Evolutionary conservation across 1,140 invertebrate genomes (phyloP), one percentile per base, ranked within the genome.

Genomic region (Varroa destructor): DNA sequence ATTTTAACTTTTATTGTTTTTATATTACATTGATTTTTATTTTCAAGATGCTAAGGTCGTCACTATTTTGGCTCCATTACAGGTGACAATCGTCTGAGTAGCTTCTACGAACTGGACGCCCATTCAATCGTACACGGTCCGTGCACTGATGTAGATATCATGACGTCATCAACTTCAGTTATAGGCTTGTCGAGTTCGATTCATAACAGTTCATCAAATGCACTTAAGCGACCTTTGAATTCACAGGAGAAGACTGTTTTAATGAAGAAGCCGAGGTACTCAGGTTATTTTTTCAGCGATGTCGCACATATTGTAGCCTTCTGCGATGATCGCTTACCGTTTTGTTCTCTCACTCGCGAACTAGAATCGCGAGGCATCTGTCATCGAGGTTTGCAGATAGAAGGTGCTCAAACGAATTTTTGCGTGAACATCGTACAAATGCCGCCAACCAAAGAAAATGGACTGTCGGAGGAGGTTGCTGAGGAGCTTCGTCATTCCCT

Each of bases 71-170:
- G 3, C 46, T 25, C 46, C 12, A 5, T 58, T 58, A 42, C 61
- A 67, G 61, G 61, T 25, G 61, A 67, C 12, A 67, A 67, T 40
- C 61, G 61, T 40, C 37, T 67, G 10, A 67, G 61, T 37, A 67
- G 61, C 46, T 67, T 67, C 36, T 67, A 67, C 37, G 93, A 46
- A 75, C 86, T 96, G 61, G 91, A 97, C 78, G 89, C 89, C 0
- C 95, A 93, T 80, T 88, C 92, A 1, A 86, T 89, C 46, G 94
- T 91, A 1, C 92, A 95, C 79, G 92, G 93, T 43, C 90, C 92
- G 0, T 89, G 87, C 75, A 90, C 89, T 0, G 86, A 85, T 75
- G 86, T 92, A 36, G 88, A 89, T 8, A 14, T 67, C 40, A 36
- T 67, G 4, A 51, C 46, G 8, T 8, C 3, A 36, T 42, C 25